Percentiles rank a stretch among this genome's conserved stretches.
Conservation (phyloP, 2,888 invertebrate genomes). For the Adineta ricciae region DNA sequence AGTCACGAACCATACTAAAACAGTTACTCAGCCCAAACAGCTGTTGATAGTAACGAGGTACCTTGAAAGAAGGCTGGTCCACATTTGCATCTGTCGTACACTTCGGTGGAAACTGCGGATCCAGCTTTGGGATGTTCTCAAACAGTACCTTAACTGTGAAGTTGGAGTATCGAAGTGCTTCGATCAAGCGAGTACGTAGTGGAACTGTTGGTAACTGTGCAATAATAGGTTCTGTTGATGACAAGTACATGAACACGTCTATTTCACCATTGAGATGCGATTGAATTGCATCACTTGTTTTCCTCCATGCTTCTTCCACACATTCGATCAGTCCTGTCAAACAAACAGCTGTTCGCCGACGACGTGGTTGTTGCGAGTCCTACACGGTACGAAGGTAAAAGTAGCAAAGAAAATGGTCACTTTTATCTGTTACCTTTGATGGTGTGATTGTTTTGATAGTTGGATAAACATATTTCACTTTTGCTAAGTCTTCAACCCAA, state of each 20-base stretch:
- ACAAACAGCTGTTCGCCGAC: neutral
- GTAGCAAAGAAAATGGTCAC: too few species aligned
- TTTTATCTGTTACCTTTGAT: neutral
- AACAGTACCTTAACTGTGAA: neutral
- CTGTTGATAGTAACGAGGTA: neutral
- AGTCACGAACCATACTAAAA: neutral
- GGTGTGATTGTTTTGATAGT: neutral
- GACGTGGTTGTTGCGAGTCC: neutral
- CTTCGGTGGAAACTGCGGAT: neutral
- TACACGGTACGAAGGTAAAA: too few species aligned
- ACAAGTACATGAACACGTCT: neutral
- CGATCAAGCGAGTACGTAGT: neutral
- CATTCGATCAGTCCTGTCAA: neutral
- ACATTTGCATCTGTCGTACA: neutral
- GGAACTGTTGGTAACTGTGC: neutral
- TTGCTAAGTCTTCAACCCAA: constrained; percentile 23
- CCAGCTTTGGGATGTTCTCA: neutral
- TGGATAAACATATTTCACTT: constrained; percentile 21
- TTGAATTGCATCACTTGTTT: neutral
- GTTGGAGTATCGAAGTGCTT: neutral
- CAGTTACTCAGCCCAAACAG: neutral
- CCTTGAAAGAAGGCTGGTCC: neutral
- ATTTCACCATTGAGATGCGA: neutral
- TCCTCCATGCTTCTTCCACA: neutral
- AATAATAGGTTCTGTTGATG: neutral